Evolutionary conservation across 2,888 invertebrate genomes (phyloP).

Genomic region (Aspidapion aeneum): DNA sequence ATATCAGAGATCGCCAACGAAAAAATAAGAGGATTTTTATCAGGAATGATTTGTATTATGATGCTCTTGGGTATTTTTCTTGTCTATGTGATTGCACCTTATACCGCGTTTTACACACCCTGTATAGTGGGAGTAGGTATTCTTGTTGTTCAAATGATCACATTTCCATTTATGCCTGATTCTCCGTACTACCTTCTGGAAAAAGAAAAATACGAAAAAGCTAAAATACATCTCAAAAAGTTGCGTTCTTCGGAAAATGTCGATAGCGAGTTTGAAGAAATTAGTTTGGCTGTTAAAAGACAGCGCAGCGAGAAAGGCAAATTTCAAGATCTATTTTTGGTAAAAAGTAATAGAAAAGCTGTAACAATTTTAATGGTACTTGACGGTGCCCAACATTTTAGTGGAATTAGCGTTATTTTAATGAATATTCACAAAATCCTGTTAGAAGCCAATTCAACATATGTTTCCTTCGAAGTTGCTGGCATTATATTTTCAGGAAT

Average conservation of each 20-base stretch:
- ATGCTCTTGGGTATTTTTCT: conserved; percentile 41
- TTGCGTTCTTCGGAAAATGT: conserved; percentile 36
- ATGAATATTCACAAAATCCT: conserved; percentile 45
- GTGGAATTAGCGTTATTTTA: conserved; percentile 44
- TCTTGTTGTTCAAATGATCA: conserved; percentile 34
- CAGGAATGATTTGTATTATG: conserved; percentile 40
- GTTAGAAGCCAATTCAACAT: conserved; percentile 37
- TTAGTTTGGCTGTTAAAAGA: conserved; percentile 39
- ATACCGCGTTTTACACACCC: conserved; percentile 25
- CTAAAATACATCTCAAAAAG: conserved; percentile 36
- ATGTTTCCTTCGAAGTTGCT: conserved; percentile 32
- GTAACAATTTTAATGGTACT: conserved; percentile 43
- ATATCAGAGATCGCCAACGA: conserved; percentile 43
- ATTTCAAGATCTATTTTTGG: conserved; percentile 40
- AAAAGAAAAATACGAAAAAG: conserved; percentile 40
- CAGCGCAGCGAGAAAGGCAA: conserved; percentile 42
- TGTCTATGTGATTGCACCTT: conserved; percentile 36
- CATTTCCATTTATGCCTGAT: conserved; percentile 32
- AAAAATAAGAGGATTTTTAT: conserved; percentile 39
- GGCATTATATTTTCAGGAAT: conserved; percentile 42
- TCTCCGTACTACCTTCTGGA: conserved; percentile 43
- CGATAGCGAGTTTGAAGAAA: conserved; percentile 42
- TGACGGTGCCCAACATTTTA: conserved; percentile 44
- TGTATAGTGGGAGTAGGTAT: conserved; percentile 32
- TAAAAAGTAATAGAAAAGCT: conserved; percentile 44